phyloP scores from a whole-genome alignment of 2,797 vertebrate species.

The Clamator glandarius region DNA sequence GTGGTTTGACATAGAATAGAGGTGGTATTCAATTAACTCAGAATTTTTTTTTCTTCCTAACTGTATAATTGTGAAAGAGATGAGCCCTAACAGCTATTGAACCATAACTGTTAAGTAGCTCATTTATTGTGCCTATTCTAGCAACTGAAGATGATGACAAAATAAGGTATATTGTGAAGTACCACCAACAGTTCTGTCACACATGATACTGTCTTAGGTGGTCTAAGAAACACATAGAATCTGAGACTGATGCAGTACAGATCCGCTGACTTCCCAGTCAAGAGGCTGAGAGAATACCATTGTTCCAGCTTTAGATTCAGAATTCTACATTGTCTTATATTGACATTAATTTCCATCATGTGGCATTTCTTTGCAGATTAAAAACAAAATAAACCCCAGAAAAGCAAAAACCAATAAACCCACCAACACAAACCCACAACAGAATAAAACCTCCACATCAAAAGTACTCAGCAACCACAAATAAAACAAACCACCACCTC shows the following conservation, averaged over 20 bases:
- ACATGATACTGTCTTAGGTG: not conserved
- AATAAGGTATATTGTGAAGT: not conserved
- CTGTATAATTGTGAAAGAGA: not conserved
- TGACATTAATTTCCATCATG: not conserved
- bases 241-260: not conserved
- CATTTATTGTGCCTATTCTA: not conserved
- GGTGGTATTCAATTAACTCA: not conserved
- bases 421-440: not conserved
- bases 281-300: not conserved
- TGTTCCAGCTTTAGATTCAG: not conserved
- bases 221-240: not conserved
- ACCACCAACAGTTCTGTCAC: not conserved
- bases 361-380: not conserved
- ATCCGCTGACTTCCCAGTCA: not conserved
- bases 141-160: not conserved
- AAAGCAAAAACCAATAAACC: not conserved
- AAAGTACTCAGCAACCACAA: too few relatives aligned
- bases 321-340: not conserved
- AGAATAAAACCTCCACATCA: not conserved
- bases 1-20: not conserved
- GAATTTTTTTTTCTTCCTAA: not conserved
- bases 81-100: not conserved
- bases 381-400: not conserved
- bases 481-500: accelerated
- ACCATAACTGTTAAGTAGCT: not conserved